Percentiles rank a stretch among this genome's conserved stretches.
These are phyloP conservation scores for Pristionchus fissidentatus DNA, from an alignment of 2,888 invertebrate genomes.

Conservation along the genomic window DNA sequence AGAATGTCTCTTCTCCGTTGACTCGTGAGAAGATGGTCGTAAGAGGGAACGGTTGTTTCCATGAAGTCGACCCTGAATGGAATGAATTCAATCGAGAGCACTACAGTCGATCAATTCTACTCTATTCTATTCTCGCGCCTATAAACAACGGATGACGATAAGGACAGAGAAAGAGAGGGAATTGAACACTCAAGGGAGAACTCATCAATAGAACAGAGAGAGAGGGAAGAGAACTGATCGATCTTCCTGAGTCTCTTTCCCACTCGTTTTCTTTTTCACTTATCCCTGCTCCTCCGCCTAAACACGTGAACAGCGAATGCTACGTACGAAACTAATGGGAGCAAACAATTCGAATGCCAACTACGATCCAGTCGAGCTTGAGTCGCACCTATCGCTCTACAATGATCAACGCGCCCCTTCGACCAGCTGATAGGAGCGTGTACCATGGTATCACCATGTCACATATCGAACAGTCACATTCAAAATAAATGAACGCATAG, in stretches of 20 bases:
- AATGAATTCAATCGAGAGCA: background rate
- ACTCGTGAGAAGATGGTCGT: slow-evolving; percentile 33
- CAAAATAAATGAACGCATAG: too few species aligned
- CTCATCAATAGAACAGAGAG: slow-evolving; percentile 23
- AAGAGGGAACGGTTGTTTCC: slow-evolving; percentile 26
- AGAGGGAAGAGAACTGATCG: slow-evolving; percentile 44
- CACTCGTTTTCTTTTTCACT: slow-evolving; percentile 6
- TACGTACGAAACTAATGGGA: slow-evolving; percentile 29
- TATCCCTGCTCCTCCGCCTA: slow-evolving; percentile 15
- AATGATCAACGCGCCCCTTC: slow-evolving; percentile 2
- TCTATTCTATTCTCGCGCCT: slow-evolving; percentile 46
- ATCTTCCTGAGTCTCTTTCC: slow-evolving; percentile 29
- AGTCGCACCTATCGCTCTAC: slow-evolving; percentile 41
- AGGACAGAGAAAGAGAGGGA: background rate
- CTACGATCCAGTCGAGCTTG: background rate
- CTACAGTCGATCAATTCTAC: slow-evolving; percentile 7
- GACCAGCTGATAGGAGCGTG: slow-evolving; percentile 1
- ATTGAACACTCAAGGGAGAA: slow-evolving; percentile 33
- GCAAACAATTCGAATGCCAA: slow-evolving; percentile 26
- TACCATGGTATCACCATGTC: background rate
- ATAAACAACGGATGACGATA: slow-evolving; percentile 46
- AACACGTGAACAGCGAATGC: slow-evolving; percentile 28
- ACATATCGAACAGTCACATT: background rate
- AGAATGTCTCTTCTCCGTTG: slow-evolving; percentile 42
- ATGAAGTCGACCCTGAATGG: slow-evolving; percentile 31